A percentile compares a stretch with the other conserved stretches of the same genome.
These are phyloP conservation scores for Hylyphantes graminicola DNA, from an alignment of 1,140 invertebrate genomes.

Conservation along the genomic window DNA sequence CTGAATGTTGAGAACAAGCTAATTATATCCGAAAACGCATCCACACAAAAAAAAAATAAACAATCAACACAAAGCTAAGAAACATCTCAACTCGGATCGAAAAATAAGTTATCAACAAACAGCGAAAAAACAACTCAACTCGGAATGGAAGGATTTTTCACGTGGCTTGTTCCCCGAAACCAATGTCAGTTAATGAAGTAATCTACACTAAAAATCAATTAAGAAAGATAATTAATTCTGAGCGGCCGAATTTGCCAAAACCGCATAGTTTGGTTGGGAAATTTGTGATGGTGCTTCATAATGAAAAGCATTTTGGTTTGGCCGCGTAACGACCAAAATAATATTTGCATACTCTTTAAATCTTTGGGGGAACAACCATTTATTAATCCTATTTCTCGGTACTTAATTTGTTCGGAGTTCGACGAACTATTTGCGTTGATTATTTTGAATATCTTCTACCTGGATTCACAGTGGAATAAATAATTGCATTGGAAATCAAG, in stretches of 20 bases:
- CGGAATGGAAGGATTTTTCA: slow-evolving; percentile 24
- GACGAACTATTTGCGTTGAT: no score
- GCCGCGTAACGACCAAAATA: neutral
- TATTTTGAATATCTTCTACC: no score
- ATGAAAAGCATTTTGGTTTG: neutral
- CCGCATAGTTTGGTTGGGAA: slow-evolving; percentile 16
- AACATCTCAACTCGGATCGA: neutral
- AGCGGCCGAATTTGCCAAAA: slow-evolving; percentile 35
- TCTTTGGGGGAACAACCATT: no score
- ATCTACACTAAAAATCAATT: slow-evolving; percentile 56
- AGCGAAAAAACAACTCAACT: neutral
- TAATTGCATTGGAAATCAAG: no score
- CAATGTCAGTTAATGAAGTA: slow-evolving; percentile 38
- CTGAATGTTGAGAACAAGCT: slow-evolving; percentile 3
- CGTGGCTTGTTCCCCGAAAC: slow-evolving; percentile 7
- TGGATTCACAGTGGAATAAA: no score
- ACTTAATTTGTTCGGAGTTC: no score
- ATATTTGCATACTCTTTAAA: slow-evolving; percentile 29
- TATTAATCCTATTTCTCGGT: no score
- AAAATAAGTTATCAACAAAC: neutral
- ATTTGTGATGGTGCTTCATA: neutral
- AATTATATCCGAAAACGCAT: slow-evolving; percentile 24
- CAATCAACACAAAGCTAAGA: neutral
- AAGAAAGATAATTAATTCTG: slow-evolving; percentile 49
- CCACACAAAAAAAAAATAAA: neutral